Evolutionary conservation across 2,888 invertebrate genomes (phyloP), one percentile per base, ranked within the genome.

Genomic region (Isoperla grammatica): DNA sequence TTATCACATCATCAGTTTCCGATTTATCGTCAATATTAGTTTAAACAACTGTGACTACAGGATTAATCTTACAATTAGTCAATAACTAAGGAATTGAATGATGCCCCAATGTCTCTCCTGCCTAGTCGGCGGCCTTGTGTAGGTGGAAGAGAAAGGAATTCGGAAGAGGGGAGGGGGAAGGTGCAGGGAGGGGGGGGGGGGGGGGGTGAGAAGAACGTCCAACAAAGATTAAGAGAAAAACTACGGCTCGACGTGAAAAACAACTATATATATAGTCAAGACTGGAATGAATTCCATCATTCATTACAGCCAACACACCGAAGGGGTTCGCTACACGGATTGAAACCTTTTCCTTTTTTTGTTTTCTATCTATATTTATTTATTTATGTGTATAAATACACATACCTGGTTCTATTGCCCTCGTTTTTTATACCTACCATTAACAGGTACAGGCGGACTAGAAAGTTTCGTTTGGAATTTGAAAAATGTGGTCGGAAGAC

Each of bases 141-240:
- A 8, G 29, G 29, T 29, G 59, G 35, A 45, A 48, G 57, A 59
- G 61, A 45, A 56, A 55, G 57, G 56, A 61, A 62, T 59, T 53
- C 50, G 56, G n/a, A n/a, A n/a, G n/a, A n/a, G n/a, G n/a, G 45
- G 43, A 17, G 39, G 59, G 39, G 20, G 13, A 56, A 13, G 53
- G 50, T 22, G 48, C 46, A 57, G 45, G 37, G 42, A 46, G 62
- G 46, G 15, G 43, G 46, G 35, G 46, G 48, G 42, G 37, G 56
- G 23, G 50, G 43, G 60, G 61, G 60, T 35, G 59, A 56, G 43
- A 35, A 29, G 29, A 39, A 39, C 40, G n/a, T n/a, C 15, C 22
- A 11, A 54, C 37, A 40, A 22, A 40, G 17, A 54, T 23, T 13
- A 53, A 12, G 39, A 53, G 53, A 37, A 35, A 23, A 53, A 37